Conservation (phyloP, 2,797 vertebrate genomes). For the Thaleichthys pacificus region DNA sequence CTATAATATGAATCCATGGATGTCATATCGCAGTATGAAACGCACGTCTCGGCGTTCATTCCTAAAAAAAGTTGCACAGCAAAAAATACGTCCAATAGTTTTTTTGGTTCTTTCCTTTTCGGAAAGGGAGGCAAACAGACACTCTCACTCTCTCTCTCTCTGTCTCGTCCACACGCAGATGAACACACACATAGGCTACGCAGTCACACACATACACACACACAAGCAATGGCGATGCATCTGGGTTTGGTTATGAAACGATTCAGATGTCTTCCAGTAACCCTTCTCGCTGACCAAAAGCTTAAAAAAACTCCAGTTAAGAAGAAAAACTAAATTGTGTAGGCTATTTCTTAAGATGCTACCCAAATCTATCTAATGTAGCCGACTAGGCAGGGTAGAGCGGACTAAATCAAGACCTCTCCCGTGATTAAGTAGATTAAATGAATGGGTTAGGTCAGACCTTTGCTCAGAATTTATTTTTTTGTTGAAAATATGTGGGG, state of each 20-base stretch:
- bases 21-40: constrained; percentile 94
- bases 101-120: constrained; percentile 59
- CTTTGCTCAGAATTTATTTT: constrained; percentile 46
- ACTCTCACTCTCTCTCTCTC: constrained; percentile 38
- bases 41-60: constrained; percentile 95
- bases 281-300: constrained; percentile 83
- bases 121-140: constrained; percentile 63
- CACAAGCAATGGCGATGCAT: constrained; percentile 65
- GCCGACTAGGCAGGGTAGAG: constrained; percentile 22
- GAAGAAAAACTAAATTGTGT: constrained; percentile 72
- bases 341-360: constrained; percentile 59
- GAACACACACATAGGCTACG: constrained; percentile 41
- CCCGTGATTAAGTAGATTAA: constrained; percentile 75
- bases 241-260: constrained; percentile 85
- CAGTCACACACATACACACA: constrained; percentile 37
- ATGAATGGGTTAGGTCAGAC: constrained; percentile 70
- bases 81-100: constrained; percentile 54
- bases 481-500: constrained; percentile 58
- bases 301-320: constrained; percentile 77
- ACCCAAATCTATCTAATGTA: constrained; percentile 55
- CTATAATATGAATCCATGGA: constrained; percentile 99
- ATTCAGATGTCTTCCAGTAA: constrained; percentile 91
- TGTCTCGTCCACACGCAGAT: constrained; percentile 60
- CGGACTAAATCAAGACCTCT: constrained; percentile 58
- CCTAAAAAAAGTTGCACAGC: constrained; percentile 68